phyloP scores from a whole-genome alignment of 2,797 vertebrate species.

The Coranthus polyacanthus region DNA sequence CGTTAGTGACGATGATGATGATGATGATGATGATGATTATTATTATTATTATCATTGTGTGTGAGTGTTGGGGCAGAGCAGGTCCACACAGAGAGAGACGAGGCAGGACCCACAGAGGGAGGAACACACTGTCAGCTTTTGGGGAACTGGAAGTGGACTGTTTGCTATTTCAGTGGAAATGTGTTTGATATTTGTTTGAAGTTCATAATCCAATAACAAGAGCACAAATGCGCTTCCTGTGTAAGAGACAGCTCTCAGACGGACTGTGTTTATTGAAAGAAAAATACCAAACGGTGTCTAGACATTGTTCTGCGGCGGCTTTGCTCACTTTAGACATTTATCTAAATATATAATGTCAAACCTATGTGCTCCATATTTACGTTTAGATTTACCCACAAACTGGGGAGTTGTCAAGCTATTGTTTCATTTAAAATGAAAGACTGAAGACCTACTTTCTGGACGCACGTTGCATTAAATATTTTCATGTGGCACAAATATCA shows the following conservation, averaged over 20 bases:
- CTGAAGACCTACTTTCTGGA: too few species aligned
- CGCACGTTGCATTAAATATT: too few species aligned
- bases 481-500: too few species aligned
- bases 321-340: constrained; percentile 22
- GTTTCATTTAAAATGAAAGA: too few species aligned
- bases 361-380: too few species aligned
- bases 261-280: constrained; percentile 53
- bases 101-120: constrained; percentile 55
- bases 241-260: constrained; percentile 67
- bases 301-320: constrained; percentile 50
- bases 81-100: constrained; percentile 26
- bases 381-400: too few species aligned
- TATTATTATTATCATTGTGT: not conserved
- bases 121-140: constrained; percentile 67
- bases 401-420: too few species aligned
- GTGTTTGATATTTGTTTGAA: constrained; percentile 84
- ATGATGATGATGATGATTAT: too few species aligned
- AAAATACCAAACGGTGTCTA: constrained; percentile 74
- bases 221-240: constrained; percentile 75
- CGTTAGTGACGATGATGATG: too few species aligned
- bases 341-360: constrained; percentile 13
- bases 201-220: constrained; percentile 76
- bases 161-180: constrained; percentile 79
- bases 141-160: constrained; percentile 80
- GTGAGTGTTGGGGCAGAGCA: not conserved